Evolutionary conservation across 2,888 invertebrate genomes (phyloP).

Genomic region (Lasius fuliginosus): DNA sequence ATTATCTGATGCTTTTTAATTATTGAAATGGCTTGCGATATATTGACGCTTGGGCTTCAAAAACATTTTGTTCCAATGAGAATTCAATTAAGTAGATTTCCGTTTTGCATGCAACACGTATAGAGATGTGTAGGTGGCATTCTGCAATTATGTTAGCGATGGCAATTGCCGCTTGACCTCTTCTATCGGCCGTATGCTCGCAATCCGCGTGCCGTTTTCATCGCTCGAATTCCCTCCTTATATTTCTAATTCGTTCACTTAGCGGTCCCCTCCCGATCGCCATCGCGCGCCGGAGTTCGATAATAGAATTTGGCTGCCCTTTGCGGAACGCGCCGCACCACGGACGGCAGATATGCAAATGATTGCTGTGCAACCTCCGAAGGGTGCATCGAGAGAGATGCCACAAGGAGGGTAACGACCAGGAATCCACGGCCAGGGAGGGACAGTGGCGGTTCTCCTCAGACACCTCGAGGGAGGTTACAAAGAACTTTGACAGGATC

Average conservation of each 20-base stretch:
- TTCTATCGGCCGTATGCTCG: background rate
- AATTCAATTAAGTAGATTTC: background rate
- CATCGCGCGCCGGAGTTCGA: slow-evolving; percentile 74
- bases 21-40: background rate
- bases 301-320: slow-evolving; percentile 83
- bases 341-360: slow-evolving; percentile 82
- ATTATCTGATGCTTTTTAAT: background rate
- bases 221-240: slow-evolving; percentile 59
- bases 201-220: slow-evolving; percentile 45
- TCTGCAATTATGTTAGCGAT: background rate
- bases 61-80: background rate
- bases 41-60: background rate
- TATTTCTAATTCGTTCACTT: slow-evolving; percentile 59
- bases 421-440: slow-evolving; percentile 66
- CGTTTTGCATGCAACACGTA: background rate
- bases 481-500: background rate
- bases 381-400: slow-evolving; percentile 71
- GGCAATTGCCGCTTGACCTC: slow-evolving; percentile 14
- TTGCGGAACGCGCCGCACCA: slow-evolving; percentile 77
- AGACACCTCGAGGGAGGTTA: slow-evolving; percentile 65
- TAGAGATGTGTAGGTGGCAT: background rate
- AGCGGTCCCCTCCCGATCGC: slow-evolving; percentile 30
- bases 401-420: slow-evolving; percentile 71
- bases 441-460: slow-evolving; percentile 62
- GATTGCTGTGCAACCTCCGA: slow-evolving; percentile 71